Evolutionary conservation across 2,888 invertebrate species (phyloP), one percentile per base, ranked within the genome.

Genomic region (Girardia tigrina): DNA sequence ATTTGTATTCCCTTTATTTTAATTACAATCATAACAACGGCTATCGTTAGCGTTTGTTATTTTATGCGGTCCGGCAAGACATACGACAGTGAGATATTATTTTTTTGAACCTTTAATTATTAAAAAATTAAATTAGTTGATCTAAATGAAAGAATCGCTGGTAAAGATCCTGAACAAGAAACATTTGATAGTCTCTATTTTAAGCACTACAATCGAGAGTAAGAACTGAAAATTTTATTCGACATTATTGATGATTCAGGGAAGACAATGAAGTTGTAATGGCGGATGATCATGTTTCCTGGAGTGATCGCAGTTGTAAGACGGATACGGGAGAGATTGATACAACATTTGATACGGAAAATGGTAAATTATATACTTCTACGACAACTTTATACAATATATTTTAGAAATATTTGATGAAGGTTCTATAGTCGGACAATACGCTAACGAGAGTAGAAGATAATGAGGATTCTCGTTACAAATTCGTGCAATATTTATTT

Each of bases 151-250:
- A 56, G 56, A 56, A 56, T 56, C 23, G 56, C 56, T 56, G 56
- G 56, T 56, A 56, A 56, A 56, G 56, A 56, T 56, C 56, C 56
- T 6, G 56, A 56, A 56, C 56, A 56, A 56, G 56, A 56, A 56
- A 56, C 56, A 56, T 56, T 56, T 56, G 56, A 56, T n/a, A 56
- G 56, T n/a, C 56, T 56, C 23, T 56, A 56, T 23, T 56, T 56
- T 16, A 56, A 56, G 23, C 56, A 56, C 23, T 56, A 56, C n/a
- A 56, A 56, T 16, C n/a, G 56, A 56, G 56, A 56, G 56, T 56
- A 56, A 12, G 56, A 8, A 20, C 16, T 12, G n/a, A n/a, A n/a
- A n/a, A n/a, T n/a, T n/a, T n/a, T n/a, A n/a, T n/a, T n/a, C n/a
- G n/a, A n/a, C n/a, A n/a, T n/a, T 20, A 56, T 56, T 16, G n/a